A percentile compares a stretch with the other conserved stretches of the same genome.
Conservation (phyloP, 2,888 invertebrate genomes). For the Malacosoma neustria region DNA sequence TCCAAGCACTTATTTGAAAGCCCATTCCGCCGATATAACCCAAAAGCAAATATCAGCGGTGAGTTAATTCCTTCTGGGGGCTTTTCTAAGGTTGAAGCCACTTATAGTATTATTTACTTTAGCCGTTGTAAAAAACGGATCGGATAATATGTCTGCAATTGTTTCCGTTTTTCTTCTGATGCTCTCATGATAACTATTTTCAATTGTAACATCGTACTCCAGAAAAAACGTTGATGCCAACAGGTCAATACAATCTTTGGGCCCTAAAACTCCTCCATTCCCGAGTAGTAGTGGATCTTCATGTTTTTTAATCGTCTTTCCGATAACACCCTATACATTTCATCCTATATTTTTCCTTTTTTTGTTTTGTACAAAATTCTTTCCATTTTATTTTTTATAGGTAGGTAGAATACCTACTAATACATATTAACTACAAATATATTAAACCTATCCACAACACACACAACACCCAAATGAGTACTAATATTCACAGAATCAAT, state of each 20-base stretch:
- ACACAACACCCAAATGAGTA: no score
- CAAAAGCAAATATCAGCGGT: slow-evolving; percentile 5
- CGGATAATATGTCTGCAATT: background rate
- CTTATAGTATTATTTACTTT: slow-evolving; percentile 1
- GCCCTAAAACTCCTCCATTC: slow-evolving; percentile 3
- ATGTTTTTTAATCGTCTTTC: slow-evolving; percentile 1
- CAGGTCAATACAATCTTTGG: background rate
- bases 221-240: slow-evolving; percentile 6
- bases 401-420: no score
- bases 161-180: background rate
- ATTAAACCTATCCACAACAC: no score
- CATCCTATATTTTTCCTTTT: slow-evolving; percentile 9
- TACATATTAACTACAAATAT: no score
- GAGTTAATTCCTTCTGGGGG: slow-evolving; percentile 6
- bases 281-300: slow-evolving; percentile 1
- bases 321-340: slow-evolving; percentile 4
- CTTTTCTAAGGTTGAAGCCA: slow-evolving; percentile 6
- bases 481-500: no score
- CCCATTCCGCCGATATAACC: background rate
- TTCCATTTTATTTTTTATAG: slow-evolving; percentile 8
- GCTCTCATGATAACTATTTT: slow-evolving; percentile 1
- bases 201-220: background rate
- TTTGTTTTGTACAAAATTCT: slow-evolving; percentile 10
- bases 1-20: no score
- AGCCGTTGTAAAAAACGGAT: slow-evolving; percentile 1